Conservation (phyloP, 2,888 invertebrate species). For the Ichneumon xanthorius region DNA sequence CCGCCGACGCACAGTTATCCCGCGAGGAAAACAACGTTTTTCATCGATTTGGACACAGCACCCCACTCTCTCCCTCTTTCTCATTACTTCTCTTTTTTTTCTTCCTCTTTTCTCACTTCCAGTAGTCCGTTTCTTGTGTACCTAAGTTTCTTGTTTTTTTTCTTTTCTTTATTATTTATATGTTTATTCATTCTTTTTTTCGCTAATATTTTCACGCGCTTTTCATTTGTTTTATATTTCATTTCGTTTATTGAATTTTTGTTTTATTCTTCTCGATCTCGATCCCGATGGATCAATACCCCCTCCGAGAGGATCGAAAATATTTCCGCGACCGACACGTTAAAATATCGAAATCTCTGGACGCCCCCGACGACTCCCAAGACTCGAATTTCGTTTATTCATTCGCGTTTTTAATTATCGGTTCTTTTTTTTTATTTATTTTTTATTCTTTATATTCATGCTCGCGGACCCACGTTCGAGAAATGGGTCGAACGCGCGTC, state of each 20-base stretch:
- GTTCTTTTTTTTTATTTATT: neutral
- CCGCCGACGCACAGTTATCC: slow-evolving; percentile 59
- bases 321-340: slow-evolving; percentile 33
- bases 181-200: slow-evolving; percentile 27
- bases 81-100: neutral
- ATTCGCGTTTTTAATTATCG: slow-evolving; percentile 10
- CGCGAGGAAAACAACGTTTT: slow-evolving; percentile 53
- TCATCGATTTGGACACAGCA: slow-evolving; percentile 63
- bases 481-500: slow-evolving; percentile 5
- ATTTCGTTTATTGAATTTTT: slow-evolving; percentile 23
- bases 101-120: slow-evolving; percentile 24
- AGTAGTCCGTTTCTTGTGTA: slow-evolving; percentile 62
- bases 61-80: slow-evolving; percentile 31
- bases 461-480: slow-evolving; percentile 12
- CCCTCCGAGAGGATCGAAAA: neutral
- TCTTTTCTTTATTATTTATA: slow-evolving; percentile 47
- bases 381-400: neutral
- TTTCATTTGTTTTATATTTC: slow-evolving; percentile 41
- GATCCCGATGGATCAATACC: slow-evolving; percentile 9
- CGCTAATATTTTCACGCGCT: slow-evolving; percentile 23
- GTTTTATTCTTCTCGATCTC: neutral
- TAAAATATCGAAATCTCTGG: slow-evolving; percentile 19
- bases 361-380: slow-evolving; percentile 18
- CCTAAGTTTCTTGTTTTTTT: slow-evolving; percentile 47
- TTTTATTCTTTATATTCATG: neutral